Evolutionary conservation across 2,888 invertebrate genomes (phyloP).

Genomic region (Aphelenchoides bicaudatus): DNA sequence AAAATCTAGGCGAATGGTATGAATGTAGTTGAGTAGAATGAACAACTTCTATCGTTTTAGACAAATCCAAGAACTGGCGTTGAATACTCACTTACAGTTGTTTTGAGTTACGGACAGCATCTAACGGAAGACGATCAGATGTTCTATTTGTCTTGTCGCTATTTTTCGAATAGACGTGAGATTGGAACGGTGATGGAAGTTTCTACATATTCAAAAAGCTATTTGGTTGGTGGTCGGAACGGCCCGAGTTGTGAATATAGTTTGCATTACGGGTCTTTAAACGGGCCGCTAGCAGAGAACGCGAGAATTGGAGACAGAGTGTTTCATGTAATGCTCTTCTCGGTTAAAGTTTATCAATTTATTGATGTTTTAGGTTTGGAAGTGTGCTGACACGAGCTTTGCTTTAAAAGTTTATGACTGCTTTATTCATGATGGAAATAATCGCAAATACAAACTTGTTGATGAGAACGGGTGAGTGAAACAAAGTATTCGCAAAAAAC

Average conservation of each 20-base stretch:
- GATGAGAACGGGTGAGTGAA: conserved; percentile 35
- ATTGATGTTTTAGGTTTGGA: conserved; percentile 34
- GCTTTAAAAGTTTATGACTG: conserved; percentile 39
- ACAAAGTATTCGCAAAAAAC: too few species aligned
- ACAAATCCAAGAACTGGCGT: conserved; percentile 27
- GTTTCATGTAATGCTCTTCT: background rate
- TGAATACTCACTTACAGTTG: conserved; percentile 28
- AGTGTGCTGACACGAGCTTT: conserved; percentile 25
- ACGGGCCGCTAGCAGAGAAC: conserved; percentile 27
- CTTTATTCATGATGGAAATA: conserved; percentile 35
- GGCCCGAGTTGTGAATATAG: conserved; percentile 28
- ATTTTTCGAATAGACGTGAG: conserved; percentile 10
- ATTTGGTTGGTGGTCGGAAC: conserved; percentile 30
- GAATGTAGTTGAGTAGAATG: conserved; percentile 8
- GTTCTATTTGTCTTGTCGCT: conserved; percentile 26
- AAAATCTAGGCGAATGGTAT: conserved; percentile 33
- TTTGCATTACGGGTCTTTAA: conserved; percentile 25
- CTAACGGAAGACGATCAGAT: conserved; percentile 35
- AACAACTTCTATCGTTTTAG: conserved; percentile 22
- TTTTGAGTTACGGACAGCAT: conserved; percentile 33
- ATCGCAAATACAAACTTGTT: conserved; percentile 29
- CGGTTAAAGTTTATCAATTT: background rate
- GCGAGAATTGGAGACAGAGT: conserved; percentile 28
- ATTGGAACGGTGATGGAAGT: conserved; percentile 34
- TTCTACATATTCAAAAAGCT: conserved; percentile 28